phyloP scores from a whole-genome alignment of 2,797 vertebrate genomes.

The Gila robusta region DNA sequence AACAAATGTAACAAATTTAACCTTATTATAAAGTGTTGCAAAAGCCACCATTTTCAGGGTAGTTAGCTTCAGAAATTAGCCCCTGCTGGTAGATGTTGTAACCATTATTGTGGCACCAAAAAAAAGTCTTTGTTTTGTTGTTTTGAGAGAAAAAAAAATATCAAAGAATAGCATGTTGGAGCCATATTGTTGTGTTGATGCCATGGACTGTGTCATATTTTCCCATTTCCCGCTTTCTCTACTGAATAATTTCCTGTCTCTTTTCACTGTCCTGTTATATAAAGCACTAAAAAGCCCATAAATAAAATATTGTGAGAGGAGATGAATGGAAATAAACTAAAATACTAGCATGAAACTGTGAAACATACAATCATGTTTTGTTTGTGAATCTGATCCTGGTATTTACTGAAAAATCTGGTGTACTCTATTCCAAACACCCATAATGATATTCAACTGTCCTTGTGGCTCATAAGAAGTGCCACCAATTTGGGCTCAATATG shows the following conservation, averaged over 20 bases:
- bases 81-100: background rate
- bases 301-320: background rate
- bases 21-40: background rate
- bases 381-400: background rate
- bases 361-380: conserved; percentile 13
- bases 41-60: background rate
- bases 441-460: conserved; percentile 52
- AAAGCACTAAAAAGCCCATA: background rate
- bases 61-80: background rate
- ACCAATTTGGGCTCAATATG: conserved; percentile 38
- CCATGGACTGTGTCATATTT: conserved; percentile 11
- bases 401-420: conserved; percentile 4
- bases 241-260: conserved; percentile 12
- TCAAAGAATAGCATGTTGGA: conserved; percentile 6
- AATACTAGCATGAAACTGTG: background rate
- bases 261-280: background rate
- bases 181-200: background rate
- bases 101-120: background rate
- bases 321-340: background rate
- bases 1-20: background rate
- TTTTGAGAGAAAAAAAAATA: background rate
- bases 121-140: background rate
- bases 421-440: conserved; percentile 1
- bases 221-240: background rate
- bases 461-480: conserved; percentile 46